phyloP scores from a whole-genome alignment of 2,113 vertebrate genomes.

The Aepyceros melampus region DNA sequence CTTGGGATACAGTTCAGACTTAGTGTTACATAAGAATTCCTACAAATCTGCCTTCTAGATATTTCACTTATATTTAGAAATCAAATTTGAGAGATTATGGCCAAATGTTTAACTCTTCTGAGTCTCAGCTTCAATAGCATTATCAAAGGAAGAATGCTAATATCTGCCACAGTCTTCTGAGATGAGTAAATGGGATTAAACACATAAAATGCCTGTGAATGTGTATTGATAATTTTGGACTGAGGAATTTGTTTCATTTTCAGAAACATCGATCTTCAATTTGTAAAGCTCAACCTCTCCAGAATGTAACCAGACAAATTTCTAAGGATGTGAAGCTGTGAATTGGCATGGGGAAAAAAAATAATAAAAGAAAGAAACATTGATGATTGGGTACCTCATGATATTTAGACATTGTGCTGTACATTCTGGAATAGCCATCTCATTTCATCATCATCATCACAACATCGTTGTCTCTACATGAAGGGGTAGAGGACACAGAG shows the following conservation, averaged over 20 bases:
- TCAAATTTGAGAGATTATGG: neutral
- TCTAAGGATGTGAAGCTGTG: neutral
- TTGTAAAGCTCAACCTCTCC: neutral
- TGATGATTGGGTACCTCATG: neutral
- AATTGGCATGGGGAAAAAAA: neutral
- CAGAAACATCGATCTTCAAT: neutral
- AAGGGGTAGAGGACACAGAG: neutral
- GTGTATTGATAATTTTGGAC: neutral
- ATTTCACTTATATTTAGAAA: neutral
- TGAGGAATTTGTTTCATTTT: neutral
- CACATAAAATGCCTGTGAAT: neutral
- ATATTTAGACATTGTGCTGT: neutral
- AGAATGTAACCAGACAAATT: neutral
- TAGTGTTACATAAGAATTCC: neutral
- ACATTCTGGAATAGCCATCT: neutral
- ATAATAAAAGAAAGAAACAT: neutral
- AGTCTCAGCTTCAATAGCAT: neutral
- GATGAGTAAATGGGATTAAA: neutral
- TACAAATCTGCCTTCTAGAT: neutral
- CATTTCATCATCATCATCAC: neutral
- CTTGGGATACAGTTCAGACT: neutral
- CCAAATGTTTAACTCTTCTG: neutral
- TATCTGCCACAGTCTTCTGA: neutral
- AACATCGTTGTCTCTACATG: neutral
- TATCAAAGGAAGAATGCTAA: neutral